phyloP scores from a whole-genome alignment of 2,797 vertebrate species.

The Numenius phaeopus region DNA sequence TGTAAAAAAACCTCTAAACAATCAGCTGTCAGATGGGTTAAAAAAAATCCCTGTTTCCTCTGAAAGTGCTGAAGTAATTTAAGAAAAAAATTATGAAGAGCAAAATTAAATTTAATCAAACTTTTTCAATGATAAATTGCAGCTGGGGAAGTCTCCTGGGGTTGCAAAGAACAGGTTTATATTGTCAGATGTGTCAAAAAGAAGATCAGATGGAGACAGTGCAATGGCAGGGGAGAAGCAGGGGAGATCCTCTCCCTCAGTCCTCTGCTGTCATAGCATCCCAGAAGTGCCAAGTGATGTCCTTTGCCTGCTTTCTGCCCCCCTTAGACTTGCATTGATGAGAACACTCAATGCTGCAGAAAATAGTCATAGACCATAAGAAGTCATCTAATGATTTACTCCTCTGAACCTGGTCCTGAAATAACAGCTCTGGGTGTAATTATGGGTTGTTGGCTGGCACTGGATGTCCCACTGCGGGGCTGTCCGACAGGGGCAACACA shows the following conservation, averaged over 20 bases:
- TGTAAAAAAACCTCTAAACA: conserved; percentile 55
- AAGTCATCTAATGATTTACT: neutral
- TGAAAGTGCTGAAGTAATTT: conserved; percentile 30
- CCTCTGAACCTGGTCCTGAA: neutral
- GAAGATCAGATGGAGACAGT: neutral
- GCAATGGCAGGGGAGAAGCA: neutral
- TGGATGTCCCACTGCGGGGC: neutral
- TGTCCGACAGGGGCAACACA: rapidly evolving
- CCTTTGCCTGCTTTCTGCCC: neutral
- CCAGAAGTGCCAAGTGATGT: neutral
- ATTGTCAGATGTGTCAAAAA: conserved; percentile 73
- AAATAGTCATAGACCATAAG: neutral
- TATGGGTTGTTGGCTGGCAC: rapidly evolving
- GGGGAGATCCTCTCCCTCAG: neutral
- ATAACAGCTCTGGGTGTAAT: neutral
- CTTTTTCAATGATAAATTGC: conserved; percentile 60
- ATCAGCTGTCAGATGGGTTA: conserved; percentile 62
- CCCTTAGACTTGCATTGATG: neutral
- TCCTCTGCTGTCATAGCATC: neutral
- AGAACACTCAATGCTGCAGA: neutral
- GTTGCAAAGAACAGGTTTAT: conserved; percentile 47
- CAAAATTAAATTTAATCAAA: conserved; percentile 64
- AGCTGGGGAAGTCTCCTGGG: conserved; percentile 42
- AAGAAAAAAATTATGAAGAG: conserved; percentile 35
- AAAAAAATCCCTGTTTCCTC: conserved; percentile 2